Conservation (phyloP, 2,888 invertebrate genomes). For the Acrobeloides nanus region DNA sequence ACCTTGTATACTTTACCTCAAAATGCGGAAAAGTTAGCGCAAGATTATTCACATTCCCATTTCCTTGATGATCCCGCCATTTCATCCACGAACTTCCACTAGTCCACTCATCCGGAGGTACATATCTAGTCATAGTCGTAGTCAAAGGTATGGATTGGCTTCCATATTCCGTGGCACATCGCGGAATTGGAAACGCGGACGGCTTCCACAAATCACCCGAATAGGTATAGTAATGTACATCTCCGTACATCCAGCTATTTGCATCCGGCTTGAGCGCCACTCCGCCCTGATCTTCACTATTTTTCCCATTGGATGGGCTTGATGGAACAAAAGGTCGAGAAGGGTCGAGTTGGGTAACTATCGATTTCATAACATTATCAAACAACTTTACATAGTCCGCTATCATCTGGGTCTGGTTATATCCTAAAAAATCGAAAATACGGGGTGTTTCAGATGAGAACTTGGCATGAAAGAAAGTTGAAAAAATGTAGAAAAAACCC, state of each 20-base stretch:
- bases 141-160: conserved; percentile 73
- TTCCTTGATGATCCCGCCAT: too few species aligned
- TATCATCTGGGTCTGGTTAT: conserved; percentile 23
- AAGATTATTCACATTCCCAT: too few species aligned
- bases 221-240: conserved; percentile 81
- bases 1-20: too few species aligned
- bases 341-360: conserved; percentile 64
- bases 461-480: too few species aligned
- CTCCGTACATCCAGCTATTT: conserved; percentile 72
- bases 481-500: too few species aligned
- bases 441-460: too few species aligned
- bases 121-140: conserved; percentile 3
- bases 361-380: conserved; percentile 67
- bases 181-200: conserved; percentile 69
- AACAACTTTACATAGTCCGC: conserved; percentile 64
- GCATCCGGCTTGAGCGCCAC: conserved; percentile 73
- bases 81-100: too few species aligned
- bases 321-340: conserved; percentile 71
- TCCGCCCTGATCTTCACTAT: conserved; percentile 59
- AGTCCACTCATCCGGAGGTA: too few species aligned
- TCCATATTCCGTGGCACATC: conserved; percentile 93
- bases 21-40: too few species aligned
- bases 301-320: conserved; percentile 80
- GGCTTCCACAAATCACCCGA: conserved; percentile 69
- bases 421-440: too few species aligned